Conservation (phyloP, 2,113 vertebrate species). For the Platichthys stellatus region DNA sequence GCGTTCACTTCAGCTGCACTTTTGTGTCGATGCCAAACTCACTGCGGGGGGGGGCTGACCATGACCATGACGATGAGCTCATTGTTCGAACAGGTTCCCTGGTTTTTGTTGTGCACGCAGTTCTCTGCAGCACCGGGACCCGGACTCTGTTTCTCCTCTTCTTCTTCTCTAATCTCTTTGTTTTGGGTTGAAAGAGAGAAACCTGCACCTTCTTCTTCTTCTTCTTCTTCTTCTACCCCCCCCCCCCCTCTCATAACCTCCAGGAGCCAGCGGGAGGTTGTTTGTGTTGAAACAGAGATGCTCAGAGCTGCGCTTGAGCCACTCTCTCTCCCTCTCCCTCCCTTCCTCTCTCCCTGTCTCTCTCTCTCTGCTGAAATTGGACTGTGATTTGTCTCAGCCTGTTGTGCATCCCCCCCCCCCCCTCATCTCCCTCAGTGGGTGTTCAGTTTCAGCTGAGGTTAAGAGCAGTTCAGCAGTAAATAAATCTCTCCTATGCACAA, state of each 20-base stretch:
- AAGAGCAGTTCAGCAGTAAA: conserved; percentile 59
- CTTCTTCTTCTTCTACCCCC: background rate
- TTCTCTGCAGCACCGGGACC: background rate
- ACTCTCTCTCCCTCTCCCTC: too few relatives aligned
- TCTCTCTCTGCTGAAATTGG: conserved; percentile 29
- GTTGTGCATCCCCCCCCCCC: conserved; percentile 47
- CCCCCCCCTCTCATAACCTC: background rate
- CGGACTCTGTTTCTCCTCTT: too few relatives aligned
- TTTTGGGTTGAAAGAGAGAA: conserved; percentile 18
- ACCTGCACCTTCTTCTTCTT: background rate
- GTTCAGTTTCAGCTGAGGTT: conserved; percentile 54
- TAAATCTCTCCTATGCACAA: conserved; percentile 46
- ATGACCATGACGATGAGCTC: conserved; percentile 52
- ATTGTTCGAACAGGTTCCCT: conserved; percentile 66
- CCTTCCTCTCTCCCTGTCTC: too few relatives aligned
- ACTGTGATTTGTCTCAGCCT: conserved; percentile 55
- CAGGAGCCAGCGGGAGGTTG: conserved; percentile 32
- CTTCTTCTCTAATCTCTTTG: background rate
- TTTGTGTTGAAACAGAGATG: conserved; percentile 56
- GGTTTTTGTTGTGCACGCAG: background rate
- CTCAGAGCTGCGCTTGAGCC: background rate
- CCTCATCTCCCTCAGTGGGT: conserved; percentile 55
- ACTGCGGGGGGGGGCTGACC: too few relatives aligned
- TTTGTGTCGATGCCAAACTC: conserved; percentile 36
- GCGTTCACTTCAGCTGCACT: conserved; percentile 22